These are phyloP conservation scores for Urechis unicinctus DNA, from an alignment of 2,888 invertebrate genomes.

Conservation along the genomic window DNA sequence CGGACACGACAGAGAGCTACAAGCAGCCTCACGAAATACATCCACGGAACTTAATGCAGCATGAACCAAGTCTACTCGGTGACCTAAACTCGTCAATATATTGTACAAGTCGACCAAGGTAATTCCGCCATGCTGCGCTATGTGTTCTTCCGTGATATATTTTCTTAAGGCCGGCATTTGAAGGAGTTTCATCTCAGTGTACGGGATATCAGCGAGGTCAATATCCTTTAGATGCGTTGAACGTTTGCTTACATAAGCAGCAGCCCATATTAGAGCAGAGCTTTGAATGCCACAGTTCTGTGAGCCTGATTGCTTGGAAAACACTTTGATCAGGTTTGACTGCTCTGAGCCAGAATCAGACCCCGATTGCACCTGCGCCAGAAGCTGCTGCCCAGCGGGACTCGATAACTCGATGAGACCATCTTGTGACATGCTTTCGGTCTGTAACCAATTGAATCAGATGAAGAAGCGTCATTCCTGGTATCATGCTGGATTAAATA, in stretches of 20 bases:
- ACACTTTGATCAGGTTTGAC: slow-evolving; percentile 5
- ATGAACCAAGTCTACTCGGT: background rate
- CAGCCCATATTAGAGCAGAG: slow-evolving; percentile 9
- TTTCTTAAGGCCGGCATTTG: background rate
- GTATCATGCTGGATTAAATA: too few species aligned
- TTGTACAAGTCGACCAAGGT: slow-evolving; percentile 5
- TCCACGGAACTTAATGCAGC: slow-evolving; percentile 4
- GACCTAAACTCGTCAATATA: slow-evolving; percentile 1
- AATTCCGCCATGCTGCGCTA: slow-evolving; percentile 3
- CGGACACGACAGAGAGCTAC: background rate
- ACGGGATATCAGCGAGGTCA: background rate
- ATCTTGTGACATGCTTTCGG: too few species aligned
- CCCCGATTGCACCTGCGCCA: background rate
- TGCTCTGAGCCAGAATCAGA: slow-evolving; percentile 3
- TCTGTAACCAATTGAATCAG: too few species aligned
- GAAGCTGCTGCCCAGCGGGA: slow-evolving; percentile 3
- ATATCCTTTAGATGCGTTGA: too few species aligned
- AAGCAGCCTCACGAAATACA: slow-evolving; percentile 8
- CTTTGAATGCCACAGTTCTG: slow-evolving; percentile 11
- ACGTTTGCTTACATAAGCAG: background rate
- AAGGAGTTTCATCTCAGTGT: background rate
- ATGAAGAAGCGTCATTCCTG: too few species aligned
- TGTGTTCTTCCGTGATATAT: background rate
- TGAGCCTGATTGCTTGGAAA: slow-evolving; percentile 11
- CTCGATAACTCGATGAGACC: too few species aligned